Evolutionary conservation across 1,140 invertebrate species (phyloP).

Genomic region (Vanessa tameamea): DNA sequence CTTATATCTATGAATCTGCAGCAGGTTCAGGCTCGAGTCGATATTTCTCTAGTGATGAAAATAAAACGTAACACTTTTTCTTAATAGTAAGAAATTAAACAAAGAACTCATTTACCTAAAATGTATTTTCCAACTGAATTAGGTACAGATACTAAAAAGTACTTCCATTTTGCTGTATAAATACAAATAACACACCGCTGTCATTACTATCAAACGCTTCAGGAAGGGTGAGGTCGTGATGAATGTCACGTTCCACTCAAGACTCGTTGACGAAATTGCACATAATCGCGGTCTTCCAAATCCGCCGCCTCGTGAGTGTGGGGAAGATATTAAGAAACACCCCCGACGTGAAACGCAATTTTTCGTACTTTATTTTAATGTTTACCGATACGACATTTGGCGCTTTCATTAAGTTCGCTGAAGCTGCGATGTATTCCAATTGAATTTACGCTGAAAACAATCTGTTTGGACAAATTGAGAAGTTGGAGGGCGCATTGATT

Average conservation of each 20-base stretch:
- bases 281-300: constrained; percentile 41
- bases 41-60: neutral
- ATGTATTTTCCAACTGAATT: too few relatives aligned
- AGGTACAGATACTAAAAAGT: neutral
- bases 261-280: constrained; percentile 47
- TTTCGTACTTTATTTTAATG: constrained; percentile 63
- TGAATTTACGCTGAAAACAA: constrained; percentile 62
- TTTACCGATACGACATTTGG: constrained; percentile 53
- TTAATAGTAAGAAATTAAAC: neutral
- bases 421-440: constrained; percentile 22
- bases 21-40: neutral
- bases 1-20: constrained; percentile 6
- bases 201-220: constrained; percentile 19
- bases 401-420: constrained; percentile 1
- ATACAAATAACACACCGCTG: constrained; percentile 15
- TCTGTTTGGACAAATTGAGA: constrained; percentile 65
- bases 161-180: neutral
- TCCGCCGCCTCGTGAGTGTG: constrained; percentile 1
- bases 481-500: constrained; percentile 51
- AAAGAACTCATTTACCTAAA: neutral
- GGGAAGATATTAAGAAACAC: constrained; percentile 48
- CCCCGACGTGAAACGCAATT: constrained; percentile 50
- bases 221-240: constrained; percentile 31
- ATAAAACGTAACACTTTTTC: neutral
- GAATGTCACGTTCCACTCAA: constrained; percentile 33